A percentile compares a stretch with the other conserved stretches of the same genome.
Evolutionary conservation across 2,797 vertebrate species (phyloP).

Genomic region (Furcifer pardalis): DNA sequence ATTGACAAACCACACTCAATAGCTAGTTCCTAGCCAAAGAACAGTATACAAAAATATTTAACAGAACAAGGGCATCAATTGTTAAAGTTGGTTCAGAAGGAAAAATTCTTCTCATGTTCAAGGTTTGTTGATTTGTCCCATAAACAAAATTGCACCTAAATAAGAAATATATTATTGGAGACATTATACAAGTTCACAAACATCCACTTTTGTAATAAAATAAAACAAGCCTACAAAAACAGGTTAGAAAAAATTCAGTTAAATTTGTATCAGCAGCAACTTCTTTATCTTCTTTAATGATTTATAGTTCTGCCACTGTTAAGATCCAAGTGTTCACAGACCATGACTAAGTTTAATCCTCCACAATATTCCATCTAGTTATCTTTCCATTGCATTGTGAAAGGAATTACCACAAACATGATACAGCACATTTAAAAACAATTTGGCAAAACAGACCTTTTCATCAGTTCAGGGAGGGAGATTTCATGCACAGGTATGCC

Average conservation of each 20-base stretch:
- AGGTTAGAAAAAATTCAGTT: background rate
- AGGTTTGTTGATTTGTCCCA: constrained; percentile 95
- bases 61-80: constrained; percentile 67
- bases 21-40: constrained; percentile 72
- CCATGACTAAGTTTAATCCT: background rate
- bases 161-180: constrained; percentile 50
- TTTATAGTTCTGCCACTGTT: background rate
- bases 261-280: background rate
- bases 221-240: no score
- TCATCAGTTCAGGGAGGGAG: no score
- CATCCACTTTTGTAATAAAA: background rate
- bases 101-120: constrained; percentile 69
- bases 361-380: background rate
- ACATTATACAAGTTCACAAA: constrained; percentile 7
- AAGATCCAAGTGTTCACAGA: background rate
- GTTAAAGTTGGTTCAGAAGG: constrained; percentile 63
- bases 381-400: background rate
- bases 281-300: background rate
- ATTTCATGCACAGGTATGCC: no score
- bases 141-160: constrained; percentile 92
- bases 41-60: constrained; percentile 77
- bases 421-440: background rate
- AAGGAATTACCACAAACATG: background rate
- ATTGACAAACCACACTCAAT: constrained; percentile 60
- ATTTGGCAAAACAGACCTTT: background rate